Evolutionary conservation across 2,113 vertebrate species (phyloP), one percentile per base, ranked within the genome.

Genomic region (Xyrauchen texanus): DNA sequence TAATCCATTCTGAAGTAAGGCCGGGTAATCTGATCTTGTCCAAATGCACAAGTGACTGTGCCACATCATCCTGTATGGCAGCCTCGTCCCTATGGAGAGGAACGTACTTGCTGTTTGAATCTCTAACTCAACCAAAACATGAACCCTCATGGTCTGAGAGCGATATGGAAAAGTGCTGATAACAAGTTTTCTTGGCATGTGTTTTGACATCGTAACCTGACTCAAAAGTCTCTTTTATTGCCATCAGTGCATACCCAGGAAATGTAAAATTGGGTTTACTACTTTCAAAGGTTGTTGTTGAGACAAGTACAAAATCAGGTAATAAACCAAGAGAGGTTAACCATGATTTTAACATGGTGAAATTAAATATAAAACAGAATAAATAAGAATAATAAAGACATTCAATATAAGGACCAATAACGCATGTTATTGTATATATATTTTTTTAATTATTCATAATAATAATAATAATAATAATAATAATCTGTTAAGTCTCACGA

Each of bases 1-100:
- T 75, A 86, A 90, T 84, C 80, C 2, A 44, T 58, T 78, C 21
- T 34, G 21, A 34, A 34, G 60, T 79, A 87, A 88, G 87, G 87
- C 68, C 13, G 63, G 69, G 91, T 87, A 91, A 93, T 86, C 78
- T 45, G 89, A 93, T 86, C 88, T 78, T 3, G 61, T 16, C 49
- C 34, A 0, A n/a, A 76, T 76, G 21, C 13, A 16, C 73, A 34
- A 58, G 61, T 7, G 34, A 47, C 15, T 76, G n/a, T 52, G 55
- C 77, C 49, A 5, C 77, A 86, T 86, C 82, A 51, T 46, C 81
- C 71, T 86, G 77, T 13, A 83, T 82, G 78, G 70, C 86, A 81
- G 81, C 81, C 82, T 87, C 82, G 69, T 66, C 1, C 80, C 44
- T 9, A 3, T 21, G 7, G n/a, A 62, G 57, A 8, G 42, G 52